Evolutionary conservation across 2,888 invertebrate species (phyloP).

Genomic region (Yponomeuta cagnagella): DNA sequence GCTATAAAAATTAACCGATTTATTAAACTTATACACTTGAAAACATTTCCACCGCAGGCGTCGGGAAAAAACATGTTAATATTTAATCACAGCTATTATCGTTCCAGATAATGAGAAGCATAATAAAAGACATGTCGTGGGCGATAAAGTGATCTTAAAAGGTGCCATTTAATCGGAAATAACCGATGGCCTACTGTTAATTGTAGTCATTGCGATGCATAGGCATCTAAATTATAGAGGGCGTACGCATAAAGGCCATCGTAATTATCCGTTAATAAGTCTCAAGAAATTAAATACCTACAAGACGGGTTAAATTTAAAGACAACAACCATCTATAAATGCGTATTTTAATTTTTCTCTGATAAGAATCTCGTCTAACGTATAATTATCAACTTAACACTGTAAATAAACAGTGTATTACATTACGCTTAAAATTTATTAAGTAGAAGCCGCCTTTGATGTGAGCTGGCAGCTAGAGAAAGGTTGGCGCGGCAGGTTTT

Average conservation of each 20-base stretch:
- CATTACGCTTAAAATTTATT: conserved; percentile 14
- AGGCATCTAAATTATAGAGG: neutral
- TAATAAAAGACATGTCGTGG: neutral
- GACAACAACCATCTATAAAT: neutral
- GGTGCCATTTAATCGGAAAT: neutral
- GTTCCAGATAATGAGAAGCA: neutral
- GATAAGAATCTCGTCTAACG: conserved; percentile 4
- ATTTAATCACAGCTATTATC: neutral
- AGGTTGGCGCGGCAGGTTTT: neutral
- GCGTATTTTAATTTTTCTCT: neutral
- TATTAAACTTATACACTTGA: neutral
- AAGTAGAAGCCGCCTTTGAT: conserved; percentile 4
- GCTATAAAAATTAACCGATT: neutral
- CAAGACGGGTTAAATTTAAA: neutral
- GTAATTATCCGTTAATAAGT: neutral
- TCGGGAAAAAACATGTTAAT: neutral
- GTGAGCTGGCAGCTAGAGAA: neutral
- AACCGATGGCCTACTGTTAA: neutral
- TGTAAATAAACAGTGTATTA: conserved; percentile 14
- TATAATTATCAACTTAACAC: conserved; percentile 16
- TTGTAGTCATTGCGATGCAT: neutral
- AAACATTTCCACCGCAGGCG: neutral
- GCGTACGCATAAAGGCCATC: neutral
- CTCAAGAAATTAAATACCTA: neutral
- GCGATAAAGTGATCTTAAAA: neutral